A percentile compares a stretch with the other conserved stretches of the same genome.
Evolutionary conservation across 2,888 invertebrate genomes (phyloP).

Genomic region (Boloria selene): DNA sequence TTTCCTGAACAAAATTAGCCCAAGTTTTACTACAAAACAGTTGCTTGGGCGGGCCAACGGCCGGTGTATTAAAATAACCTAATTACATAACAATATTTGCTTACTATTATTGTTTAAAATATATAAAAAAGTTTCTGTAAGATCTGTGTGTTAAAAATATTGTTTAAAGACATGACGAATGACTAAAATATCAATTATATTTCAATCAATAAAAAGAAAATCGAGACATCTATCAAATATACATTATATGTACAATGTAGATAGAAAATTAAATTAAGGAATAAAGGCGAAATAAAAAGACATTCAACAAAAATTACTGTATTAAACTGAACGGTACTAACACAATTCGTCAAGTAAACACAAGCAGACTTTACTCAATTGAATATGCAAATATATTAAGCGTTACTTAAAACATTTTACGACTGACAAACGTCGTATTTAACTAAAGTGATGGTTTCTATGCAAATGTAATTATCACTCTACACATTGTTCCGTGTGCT

Average conservation of each 20-base stretch:
- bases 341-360: conserved; percentile 24
- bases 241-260: too few species aligned
- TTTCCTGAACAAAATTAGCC: conserved; percentile 33
- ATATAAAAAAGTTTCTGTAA: too few species aligned
- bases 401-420: conserved; percentile 29
- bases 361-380: conserved; percentile 26
- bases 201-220: too few species aligned
- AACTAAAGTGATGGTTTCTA: conserved; percentile 28
- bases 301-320: not conserved
- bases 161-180: too few species aligned
- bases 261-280: too few species aligned
- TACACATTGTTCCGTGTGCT: conserved; percentile 23
- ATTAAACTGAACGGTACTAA: not conserved
- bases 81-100: conserved; percentile 25
- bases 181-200: too few species aligned
- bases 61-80: conserved; percentile 24
- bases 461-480: conserved; percentile 36
- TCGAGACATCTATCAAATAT: too few species aligned
- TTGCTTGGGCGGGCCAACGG: conserved; percentile 26
- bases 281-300: not conserved
- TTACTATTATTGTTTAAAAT: conserved; percentile 6
- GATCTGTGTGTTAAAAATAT: too few species aligned
- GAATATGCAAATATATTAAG: conserved; percentile 33
- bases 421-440: conserved; percentile 20
- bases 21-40: conserved; percentile 35